Evolutionary conservation across 1,140 invertebrate species (phyloP), one percentile per base, ranked within the genome.

Genomic region (Drosophila murphyi): DNA sequence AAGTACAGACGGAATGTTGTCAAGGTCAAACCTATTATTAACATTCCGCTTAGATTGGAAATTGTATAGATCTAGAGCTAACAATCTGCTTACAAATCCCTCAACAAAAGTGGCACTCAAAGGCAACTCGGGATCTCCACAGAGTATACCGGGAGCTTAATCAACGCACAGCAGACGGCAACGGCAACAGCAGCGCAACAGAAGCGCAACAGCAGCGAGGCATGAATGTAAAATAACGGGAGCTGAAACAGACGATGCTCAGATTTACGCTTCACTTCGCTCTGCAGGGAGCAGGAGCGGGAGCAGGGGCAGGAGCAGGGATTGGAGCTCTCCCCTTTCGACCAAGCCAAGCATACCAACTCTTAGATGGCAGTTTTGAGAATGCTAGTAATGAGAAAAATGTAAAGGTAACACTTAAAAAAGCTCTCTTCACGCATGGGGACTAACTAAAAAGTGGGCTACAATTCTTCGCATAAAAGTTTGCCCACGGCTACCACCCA

Each of bases 221-320:
- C n/a, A 60, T 43, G n/a, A 35, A 50, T 59, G 29, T 37, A 32
- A 50, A 57, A 50, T 57, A 41, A 35, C 12, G 64, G 41, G 28
- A 57, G 43, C 31, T 56, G 54, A 41, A 34, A 10, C 51, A n/a
- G 32, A 52, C 50, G 45, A 80, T 69, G 60, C 74, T 67, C 74
- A 65, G 59, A 73, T 73, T 82, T 70, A 70, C 78, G 71, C 78
- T 76, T 64, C 72, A 72, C 73, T 72, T 64, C 72, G 48, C 60
- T 64, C 48, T 20, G 20, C 20, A 20, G 1, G 20, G 20, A 2
- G 20, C 56, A 70, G 54, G 50, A 35, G 28, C 28, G 1, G 20
- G 20, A 2, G 20, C 56, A 70, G 54, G 50, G 43, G 28, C 28
- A 3, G 48, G 4, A 37, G 43, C 31, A 68, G 65, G 34, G 77